Evolutionary conservation across 2,888 invertebrate species (phyloP), one percentile per base, ranked within the genome.

Genomic region (Dolomedes plantarius): DNA sequence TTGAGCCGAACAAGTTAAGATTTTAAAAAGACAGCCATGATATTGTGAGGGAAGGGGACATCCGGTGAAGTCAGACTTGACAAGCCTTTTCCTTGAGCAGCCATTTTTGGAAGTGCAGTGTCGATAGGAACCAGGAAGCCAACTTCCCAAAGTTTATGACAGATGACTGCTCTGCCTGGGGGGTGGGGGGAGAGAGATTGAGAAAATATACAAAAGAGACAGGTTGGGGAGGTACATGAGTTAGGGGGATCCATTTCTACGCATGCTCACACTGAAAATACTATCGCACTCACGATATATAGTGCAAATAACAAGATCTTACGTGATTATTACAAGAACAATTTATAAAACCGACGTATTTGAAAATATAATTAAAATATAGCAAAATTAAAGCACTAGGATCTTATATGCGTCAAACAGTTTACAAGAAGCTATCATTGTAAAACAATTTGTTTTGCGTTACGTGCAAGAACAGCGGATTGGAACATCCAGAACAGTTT

Each of bases 381-480:
- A 82, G 82, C 82, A 82, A 82, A 82, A 82, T 76, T 82, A 82
- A 82, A 82, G 82, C 82, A 76, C 82, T 82, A 82, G 76, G 76
- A 50, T 76, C 76, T 76, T 56, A 72, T 69, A 72, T 71, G 82
- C 82, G 64, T 75, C 28, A 64, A 75, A 75, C 74, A 74, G 32
- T 39, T 75, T 76, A 72, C 82, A 82, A 71, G 68, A 82, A 82
- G 82, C 82, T 76, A 82, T 76, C 71, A 75, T 69, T 75, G 74
- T 62, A 75, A 81, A 74, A 75, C 69, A 46, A 28, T 72, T 76
- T 50, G 46, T 41, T 56, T 75, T 56, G 11, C 69, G 75, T 29
- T 23, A 69, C 41, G 64, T 27, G 41, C 68, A 68, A 27, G 36
- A 56, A 72, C 27, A 23, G 36, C 16, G 16, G 2, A 46, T 46